Conservation (phyloP, 2,113 vertebrate species). For the Alexandromys fortis region DNA sequence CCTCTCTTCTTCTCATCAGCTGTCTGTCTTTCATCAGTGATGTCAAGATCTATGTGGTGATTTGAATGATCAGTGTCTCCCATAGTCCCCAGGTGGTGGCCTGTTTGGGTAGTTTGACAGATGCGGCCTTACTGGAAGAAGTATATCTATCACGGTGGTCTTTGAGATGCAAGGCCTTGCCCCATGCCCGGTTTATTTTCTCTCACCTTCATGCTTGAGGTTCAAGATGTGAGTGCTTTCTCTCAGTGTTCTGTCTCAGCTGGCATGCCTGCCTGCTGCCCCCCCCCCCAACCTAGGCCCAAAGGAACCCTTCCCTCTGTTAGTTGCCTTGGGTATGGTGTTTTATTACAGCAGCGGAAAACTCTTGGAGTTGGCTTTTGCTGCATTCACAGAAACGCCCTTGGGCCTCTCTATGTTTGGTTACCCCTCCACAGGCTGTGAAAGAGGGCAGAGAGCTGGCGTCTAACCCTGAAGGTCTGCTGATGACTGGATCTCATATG, state of each 20-base stretch:
- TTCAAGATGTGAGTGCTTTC: neutral
- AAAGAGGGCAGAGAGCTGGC: slow-evolving; percentile 93
- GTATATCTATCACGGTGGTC: too few species aligned
- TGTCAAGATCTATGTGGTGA: slow-evolving; percentile 86
- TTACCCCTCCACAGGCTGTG: slow-evolving; percentile 97
- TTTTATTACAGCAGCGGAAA: neutral
- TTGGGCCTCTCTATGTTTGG: slow-evolving; percentile 96
- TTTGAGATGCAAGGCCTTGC: neutral
- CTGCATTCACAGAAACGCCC: slow-evolving; percentile 95
- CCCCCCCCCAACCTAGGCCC: neutral
- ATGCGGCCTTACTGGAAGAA: neutral
- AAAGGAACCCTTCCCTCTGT: neutral
- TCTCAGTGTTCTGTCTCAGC: neutral
- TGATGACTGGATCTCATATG: neutral
- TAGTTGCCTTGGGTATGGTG: too few species aligned
- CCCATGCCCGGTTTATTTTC: neutral
- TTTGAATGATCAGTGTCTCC: neutral
- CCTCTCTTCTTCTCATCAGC: slow-evolving; percentile 95
- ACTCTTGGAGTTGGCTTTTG: slow-evolving; percentile 93
- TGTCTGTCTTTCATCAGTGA: slow-evolving; percentile 94
- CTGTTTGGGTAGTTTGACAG: neutral
- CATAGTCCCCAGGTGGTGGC: neutral
- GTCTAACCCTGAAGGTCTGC: neutral
- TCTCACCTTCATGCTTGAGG: neutral
- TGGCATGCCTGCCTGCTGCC: neutral